Base-by-base conservation (phyloP, 2,888 invertebrate species). In the Crepidodera aurea region DNA sequence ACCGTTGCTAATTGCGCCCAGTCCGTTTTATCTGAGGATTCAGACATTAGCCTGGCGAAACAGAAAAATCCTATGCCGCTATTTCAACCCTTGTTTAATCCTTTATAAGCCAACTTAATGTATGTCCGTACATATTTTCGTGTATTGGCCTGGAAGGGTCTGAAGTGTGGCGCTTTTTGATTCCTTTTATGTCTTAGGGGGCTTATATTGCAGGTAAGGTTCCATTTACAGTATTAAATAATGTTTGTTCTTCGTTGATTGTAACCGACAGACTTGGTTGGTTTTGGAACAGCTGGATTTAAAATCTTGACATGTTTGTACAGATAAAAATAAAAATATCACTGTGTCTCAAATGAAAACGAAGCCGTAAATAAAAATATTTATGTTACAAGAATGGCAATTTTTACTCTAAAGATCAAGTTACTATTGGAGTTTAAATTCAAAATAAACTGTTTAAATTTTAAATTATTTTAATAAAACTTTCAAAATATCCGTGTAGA, bases 101-200 rank as follows among this genome's bases (percentile, higher is more conserved):
- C 54, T 42, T 18, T 54, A 54, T 54, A 54, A 54, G 40, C 54
- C 54, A 29, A 25, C 29, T 42, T 54, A 54, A 54, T 54, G 42
- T 54, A 54, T 54, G 54, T 42, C 32, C 42, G 42, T 42, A 54
- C 42, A 29, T 42, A 54, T 54, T 54, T 54, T 54, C 22, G 18
- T 15, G 54, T 54, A 42, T 54, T 25, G 54, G 29, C 27, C 42
- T 42, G 12, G 51, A 42, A 54, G 54, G 54, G 54, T 10, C 32
- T 40, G 19, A 40, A 54, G 40, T 42, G 16, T 29, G 54, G 54
- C 12, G 54, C 42, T 42, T 54, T 54, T 54, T 54, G 54, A 54
- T 54, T 54, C 54, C 54, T 54, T 54, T 54, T 42, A 54, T 54
- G 54, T 40, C 29, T 18, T 19, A 7, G 42, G 29, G 42, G 27